Base-by-base conservation (phyloP, 2,797 vertebrate genomes). In the Megaceryle alcyon region DNA sequence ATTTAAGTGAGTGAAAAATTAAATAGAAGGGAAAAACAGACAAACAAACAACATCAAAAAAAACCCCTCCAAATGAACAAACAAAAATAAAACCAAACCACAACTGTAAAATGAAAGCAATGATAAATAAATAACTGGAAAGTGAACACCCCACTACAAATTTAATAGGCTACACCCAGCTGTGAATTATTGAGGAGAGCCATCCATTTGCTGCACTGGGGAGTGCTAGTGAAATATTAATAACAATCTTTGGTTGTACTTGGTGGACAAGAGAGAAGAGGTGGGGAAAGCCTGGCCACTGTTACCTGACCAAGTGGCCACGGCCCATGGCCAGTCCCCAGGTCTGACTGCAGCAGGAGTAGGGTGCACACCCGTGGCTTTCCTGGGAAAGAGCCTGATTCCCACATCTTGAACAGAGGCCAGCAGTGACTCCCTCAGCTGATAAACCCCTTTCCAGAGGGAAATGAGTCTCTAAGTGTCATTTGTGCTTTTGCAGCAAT, bases 61-160 rank as follows among this genome's bases (percentile, higher is more conserved):
- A 25, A 49, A 8, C 25, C 25, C 4, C 23, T 15, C 16, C 21
- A 28, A 26, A 49, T 12, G 14, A 49, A 25, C 49, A 29, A 53
- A 53, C 23, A 53, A 49, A 53, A 49, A 46, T 12, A 46, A 46
- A 46, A 12, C 46, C 46, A 41, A 41, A 41, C 39, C 51, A 29
- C 51, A 53, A 53, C 53, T 59, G 15, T 76, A 86, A 89, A 95
- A 92, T 83, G 69, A 92, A 97, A 95, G 77, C 66, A 86, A 60
- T 76, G 54, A 82, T 95, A 90, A 97, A 96, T 96, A 97, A 97
- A 51, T 96, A 96, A 97, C 83, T 84, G 12, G 95, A 91, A 96
- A 96, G 73, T 0, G 23, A 79, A 96, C 60, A 94, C 92, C 69
- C 31, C 68, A 21, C 88, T 96, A 94, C 89, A 88, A 77, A 86